Base-by-base conservation (phyloP, 2,113 vertebrate species). In the Vireo altiloquus region DNA sequence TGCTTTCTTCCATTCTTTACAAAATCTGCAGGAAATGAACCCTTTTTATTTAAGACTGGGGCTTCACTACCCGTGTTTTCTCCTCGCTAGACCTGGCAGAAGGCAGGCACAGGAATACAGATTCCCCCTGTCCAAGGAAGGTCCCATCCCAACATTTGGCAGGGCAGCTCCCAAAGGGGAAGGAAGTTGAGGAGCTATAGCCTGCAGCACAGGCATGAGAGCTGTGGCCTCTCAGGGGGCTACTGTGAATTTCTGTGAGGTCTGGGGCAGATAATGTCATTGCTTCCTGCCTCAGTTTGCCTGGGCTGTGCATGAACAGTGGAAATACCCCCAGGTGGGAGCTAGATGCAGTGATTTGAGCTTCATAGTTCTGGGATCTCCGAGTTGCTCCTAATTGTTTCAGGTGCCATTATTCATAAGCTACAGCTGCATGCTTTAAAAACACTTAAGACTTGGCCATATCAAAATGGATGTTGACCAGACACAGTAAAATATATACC, bases 381-480 rank as follows among this genome's bases (percentile, higher is more conserved):
- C 0, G 0, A 85, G 78, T 37, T 85, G 61, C 57, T 87, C 25
- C 23, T 85, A 15, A 30, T 3, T 63, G n/a, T 72, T 85, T 61
- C 15, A 31, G n/a, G 50, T 61, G 30, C 71, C 65, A 46, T 89
- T 79, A 76, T 57, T 94, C 88, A 79, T 23, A 28, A 79, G 53
- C 30, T 86, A 72, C 91, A 89, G 40, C 77, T 84, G 37, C 63
- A 52, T 71, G 70, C 66, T 95, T 91, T 92, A 80, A 80, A 95
- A 92, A 87, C 63, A 53, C 69, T 82, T 93, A 63, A 61, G 71
- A 30, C 33, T 83, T 92, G 39, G 20, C 82, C 3, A 0, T 79
- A 91, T 96, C 74, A 92, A 90, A 91, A 69, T 87, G 50, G 68
- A 90, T 74, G 40, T 80, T 90, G 84, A 95, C 64, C 84, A 95